Conservation (phyloP, 2,113 vertebrate genomes). For the Leptobrachium leishanense region DNA sequence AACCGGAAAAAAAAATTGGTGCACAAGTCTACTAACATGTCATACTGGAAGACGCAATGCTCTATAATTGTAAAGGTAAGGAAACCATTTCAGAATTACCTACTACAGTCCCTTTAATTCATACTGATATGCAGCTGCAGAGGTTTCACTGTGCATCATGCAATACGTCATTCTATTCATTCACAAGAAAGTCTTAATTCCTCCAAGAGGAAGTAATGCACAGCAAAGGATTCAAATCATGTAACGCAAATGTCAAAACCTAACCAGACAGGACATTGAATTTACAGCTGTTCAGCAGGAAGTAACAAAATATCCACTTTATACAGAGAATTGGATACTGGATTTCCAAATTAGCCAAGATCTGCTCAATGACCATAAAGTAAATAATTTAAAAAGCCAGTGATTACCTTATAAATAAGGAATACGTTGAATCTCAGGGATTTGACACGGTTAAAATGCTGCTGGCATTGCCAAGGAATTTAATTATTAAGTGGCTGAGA, state of each 20-base stretch:
- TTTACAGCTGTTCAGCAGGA: constrained; percentile 72
- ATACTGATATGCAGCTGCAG: constrained; percentile 69
- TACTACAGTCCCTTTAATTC: constrained; percentile 52
- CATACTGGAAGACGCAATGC: no score
- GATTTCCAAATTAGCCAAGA: constrained; percentile 30
- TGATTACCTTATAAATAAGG: constrained; percentile 4
- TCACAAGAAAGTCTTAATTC: constrained; percentile 68
- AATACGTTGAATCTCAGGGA: constrained; percentile 10
- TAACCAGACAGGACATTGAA: constrained; percentile 65
- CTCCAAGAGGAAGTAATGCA: constrained; percentile 69
- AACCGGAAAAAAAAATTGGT: no score
- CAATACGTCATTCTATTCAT: constrained; percentile 70
- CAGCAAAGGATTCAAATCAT: constrained; percentile 63
- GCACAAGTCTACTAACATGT: no score
- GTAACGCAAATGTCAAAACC: constrained; percentile 65
- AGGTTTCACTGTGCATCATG: constrained; percentile 53
- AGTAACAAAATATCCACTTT: constrained; percentile 63
- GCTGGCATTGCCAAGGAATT: constrained; percentile 25
- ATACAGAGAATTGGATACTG: constrained; percentile 57
- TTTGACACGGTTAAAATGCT: constrained; percentile 3
- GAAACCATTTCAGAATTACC: not conserved
- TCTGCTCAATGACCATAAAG: constrained; percentile 4
- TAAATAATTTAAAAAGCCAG: not conserved
- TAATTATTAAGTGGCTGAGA: constrained; percentile 23
- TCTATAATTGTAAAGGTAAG: no score